A percentile compares a stretch with the other conserved stretches of the same genome.
Conservation (phyloP, 2,888 invertebrate genomes). For the Rhodophaea formosa region DNA sequence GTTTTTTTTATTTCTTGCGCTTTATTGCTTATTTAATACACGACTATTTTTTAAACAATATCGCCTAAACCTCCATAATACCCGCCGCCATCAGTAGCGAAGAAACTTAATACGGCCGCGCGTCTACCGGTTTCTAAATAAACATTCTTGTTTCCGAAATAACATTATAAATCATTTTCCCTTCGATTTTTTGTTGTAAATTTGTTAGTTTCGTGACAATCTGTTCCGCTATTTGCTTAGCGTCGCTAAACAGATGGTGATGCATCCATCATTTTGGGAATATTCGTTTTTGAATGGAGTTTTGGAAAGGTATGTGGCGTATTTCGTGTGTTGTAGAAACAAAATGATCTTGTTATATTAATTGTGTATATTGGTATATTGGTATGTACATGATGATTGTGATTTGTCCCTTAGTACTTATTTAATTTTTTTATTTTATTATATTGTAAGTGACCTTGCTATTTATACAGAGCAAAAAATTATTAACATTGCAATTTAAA, state of each 20-base stretch:
- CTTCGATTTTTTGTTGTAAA: constrained; percentile 60
- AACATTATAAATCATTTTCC: constrained; percentile 77
- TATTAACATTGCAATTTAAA: no score
- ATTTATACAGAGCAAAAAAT: no score
- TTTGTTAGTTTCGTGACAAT: constrained; percentile 78
- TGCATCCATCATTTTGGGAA: constrained; percentile 67
- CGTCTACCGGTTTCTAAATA: constrained; percentile 52
- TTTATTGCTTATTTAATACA: no score
- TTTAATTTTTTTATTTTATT: no score
- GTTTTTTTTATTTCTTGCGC: no score
- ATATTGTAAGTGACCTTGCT: no score
- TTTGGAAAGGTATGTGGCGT: constrained; percentile 22
- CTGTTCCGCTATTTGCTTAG: constrained; percentile 80
- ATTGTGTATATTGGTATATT: not conserved
- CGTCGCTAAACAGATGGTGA: constrained; percentile 70
- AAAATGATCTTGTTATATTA: not conserved
- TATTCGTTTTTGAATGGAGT: constrained; percentile 57
- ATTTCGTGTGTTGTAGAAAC: constrained; percentile 35
- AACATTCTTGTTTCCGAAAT: constrained; percentile 77
- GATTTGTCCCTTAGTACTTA: no score
- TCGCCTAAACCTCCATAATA: constrained; percentile 40
- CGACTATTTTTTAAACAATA: no score
- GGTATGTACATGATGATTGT: not conserved
- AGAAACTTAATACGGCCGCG: constrained; percentile 54
- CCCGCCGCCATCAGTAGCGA: constrained; percentile 40